Evolutionary conservation across 2,888 invertebrate genomes (phyloP).

Genomic region (Polydrusus cervinus): DNA sequence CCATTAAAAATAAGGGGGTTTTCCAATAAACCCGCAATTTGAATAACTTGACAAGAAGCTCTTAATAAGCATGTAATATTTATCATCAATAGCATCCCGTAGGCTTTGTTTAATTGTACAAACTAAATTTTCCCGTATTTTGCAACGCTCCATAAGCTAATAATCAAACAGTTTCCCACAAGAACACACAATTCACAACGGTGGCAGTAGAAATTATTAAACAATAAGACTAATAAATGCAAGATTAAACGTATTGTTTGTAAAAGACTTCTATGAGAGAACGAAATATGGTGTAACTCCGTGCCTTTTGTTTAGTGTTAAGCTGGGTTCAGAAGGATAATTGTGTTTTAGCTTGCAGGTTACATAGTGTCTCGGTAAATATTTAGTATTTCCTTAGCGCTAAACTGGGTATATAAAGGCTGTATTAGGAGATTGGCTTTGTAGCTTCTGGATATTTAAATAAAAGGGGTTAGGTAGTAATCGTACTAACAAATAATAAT

Average conservation of each 20-base stretch:
- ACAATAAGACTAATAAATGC: conserved; percentile 17
- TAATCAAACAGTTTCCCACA: conserved; percentile 25
- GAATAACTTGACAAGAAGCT: no score
- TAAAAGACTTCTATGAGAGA: conserved; percentile 15
- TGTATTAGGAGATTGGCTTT: neutral
- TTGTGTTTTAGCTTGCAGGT: conserved; percentile 13
- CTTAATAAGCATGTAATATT: no score
- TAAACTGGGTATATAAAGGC: conserved; percentile 4
- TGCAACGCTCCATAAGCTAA: conserved; percentile 18
- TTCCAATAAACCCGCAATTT: no score
- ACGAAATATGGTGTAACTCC: conserved; percentile 21
- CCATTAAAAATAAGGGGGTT: no score
- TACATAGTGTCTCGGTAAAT: conserved; percentile 13
- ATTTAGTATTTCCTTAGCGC: conserved; percentile 11
- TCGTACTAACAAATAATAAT: neutral
- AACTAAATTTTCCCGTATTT: conserved; percentile 9
- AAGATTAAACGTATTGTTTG: conserved; percentile 24
- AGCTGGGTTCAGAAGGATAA: conserved; percentile 8
- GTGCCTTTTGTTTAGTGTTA: conserved; percentile 18
- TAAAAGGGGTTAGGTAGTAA: neutral
- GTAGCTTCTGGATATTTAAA: neutral
- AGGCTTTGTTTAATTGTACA: neutral
- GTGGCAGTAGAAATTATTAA: conserved; percentile 18
- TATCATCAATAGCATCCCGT: neutral
- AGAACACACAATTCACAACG: conserved; percentile 11